Evolutionary conservation across 2,113 vertebrate species (phyloP).

Genomic region (Poeciliopsis occidentalis): DNA sequence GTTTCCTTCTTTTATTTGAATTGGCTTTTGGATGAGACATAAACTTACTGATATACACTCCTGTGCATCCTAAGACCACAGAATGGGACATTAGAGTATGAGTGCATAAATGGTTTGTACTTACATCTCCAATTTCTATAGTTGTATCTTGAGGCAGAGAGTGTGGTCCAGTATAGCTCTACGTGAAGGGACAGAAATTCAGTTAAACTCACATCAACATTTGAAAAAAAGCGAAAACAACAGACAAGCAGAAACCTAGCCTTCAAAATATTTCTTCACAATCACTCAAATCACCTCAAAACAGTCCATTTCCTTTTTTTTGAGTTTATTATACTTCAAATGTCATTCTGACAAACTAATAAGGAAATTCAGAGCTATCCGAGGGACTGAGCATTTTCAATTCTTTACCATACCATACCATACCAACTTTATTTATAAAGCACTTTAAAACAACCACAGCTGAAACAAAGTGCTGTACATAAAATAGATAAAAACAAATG

Average conservation of each 20-base stretch:
- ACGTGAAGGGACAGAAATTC: constrained; percentile 4
- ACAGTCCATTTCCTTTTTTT: not conserved
- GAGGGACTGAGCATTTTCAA: not conserved
- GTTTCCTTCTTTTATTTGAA: too few species aligned
- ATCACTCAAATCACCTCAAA: not conserved
- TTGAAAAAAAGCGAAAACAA: not conserved
- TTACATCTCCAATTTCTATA: not conserved
- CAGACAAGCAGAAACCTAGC: too few species aligned
- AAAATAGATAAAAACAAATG: too few species aligned
- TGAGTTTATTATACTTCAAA: not conserved
- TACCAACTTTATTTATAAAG: too few species aligned
- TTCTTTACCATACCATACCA: too few species aligned
- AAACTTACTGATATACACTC: not conserved
- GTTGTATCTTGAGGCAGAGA: constrained; percentile 29
- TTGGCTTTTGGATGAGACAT: not conserved
- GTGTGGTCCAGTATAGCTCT: constrained; percentile 28
- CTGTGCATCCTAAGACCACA: not conserved
- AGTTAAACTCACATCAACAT: constrained; percentile 3
- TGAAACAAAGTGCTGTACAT: too few species aligned
- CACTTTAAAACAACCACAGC: too few species aligned
- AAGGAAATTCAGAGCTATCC: not conserved
- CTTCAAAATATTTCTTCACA: not conserved
- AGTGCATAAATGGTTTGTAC: not conserved
- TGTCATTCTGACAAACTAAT: not conserved
- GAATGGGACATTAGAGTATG: not conserved